Percentiles rank a stretch among this genome's conserved stretches.
Conservation (phyloP, 2,888 invertebrate species). For the Adineta ricciae region DNA sequence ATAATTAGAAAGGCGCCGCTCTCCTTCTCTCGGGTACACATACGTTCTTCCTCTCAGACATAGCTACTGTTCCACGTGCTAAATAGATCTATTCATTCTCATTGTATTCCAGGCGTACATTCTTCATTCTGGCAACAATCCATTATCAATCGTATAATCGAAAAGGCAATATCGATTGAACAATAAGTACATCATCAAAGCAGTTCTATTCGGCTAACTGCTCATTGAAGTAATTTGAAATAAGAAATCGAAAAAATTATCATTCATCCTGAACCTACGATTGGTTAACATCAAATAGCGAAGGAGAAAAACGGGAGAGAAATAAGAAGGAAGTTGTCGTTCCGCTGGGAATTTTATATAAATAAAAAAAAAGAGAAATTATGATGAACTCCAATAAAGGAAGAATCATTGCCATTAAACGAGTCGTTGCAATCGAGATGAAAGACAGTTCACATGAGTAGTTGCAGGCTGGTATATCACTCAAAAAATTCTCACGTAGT, state of each 20-base stretch:
- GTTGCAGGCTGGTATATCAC: background rate
- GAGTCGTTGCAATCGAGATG: background rate
- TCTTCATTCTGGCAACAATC: background rate
- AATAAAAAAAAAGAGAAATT: background rate
- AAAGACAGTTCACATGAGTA: background rate
- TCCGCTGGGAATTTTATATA: background rate
- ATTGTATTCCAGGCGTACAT: background rate
- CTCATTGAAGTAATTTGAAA: background rate
- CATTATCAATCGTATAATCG: background rate
- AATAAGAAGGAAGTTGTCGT: background rate
- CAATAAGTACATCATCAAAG: constrained; percentile 9
- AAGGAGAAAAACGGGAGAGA: background rate
- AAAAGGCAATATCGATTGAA: background rate
- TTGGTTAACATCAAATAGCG: background rate
- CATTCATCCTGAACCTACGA: background rate
- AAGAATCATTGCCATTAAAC: background rate
- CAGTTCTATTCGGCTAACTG: background rate
- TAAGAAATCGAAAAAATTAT: constrained; percentile 2
- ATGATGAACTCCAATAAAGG: background rate
- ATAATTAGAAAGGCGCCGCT: background rate
- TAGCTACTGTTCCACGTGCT: background rate
- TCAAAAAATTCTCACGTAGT: background rate
- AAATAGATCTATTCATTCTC: constrained; percentile 9
- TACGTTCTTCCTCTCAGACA: background rate
- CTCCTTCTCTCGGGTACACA: background rate